A percentile compares a stretch with the other conserved stretches of the same genome.
Conservation (phyloP, 1,140 invertebrate genomes). For the Drosophila repleta region DNA sequence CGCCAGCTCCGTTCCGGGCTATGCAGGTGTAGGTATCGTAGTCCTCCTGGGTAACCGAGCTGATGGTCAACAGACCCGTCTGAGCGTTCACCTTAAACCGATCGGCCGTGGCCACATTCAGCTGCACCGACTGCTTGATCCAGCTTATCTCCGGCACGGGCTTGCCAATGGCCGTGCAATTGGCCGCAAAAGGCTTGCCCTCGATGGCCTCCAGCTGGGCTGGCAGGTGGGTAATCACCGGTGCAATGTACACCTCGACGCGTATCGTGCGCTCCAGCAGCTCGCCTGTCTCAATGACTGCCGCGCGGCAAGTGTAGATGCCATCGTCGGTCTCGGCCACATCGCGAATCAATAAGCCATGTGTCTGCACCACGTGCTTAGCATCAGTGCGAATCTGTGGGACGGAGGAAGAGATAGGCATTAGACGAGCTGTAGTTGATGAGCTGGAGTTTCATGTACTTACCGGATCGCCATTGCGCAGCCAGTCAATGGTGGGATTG, state of each 20-base stretch:
- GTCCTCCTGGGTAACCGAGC: slow-evolving; percentile 90
- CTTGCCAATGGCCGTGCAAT: slow-evolving; percentile 92
- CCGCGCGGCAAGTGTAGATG: slow-evolving; percentile 92
- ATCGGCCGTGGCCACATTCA: slow-evolving; percentile 88
- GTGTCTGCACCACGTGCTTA: slow-evolving; percentile 89
- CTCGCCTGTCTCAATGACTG: slow-evolving; percentile 91
- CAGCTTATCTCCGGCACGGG: slow-evolving; percentile 92
- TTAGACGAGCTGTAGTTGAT: background rate
- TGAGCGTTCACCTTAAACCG: slow-evolving; percentile 90
- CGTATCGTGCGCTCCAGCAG: slow-evolving; percentile 89
- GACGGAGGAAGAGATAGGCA: background rate
- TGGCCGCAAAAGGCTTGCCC: slow-evolving; percentile 89
- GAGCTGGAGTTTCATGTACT: slow-evolving; percentile 31
- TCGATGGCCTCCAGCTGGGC: slow-evolving; percentile 89
- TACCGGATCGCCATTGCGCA: slow-evolving; percentile 89
- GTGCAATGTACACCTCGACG: slow-evolving; percentile 92
- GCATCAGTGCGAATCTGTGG: slow-evolving; percentile 86
- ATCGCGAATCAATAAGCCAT: slow-evolving; percentile 91
- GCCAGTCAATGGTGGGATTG: slow-evolving; percentile 92
- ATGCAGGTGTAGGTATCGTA: slow-evolving; percentile 92
- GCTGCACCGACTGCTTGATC: slow-evolving; percentile 88
- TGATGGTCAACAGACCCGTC: slow-evolving; percentile 89
- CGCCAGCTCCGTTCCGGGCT: slow-evolving; percentile 92
- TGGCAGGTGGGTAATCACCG: slow-evolving; percentile 87
- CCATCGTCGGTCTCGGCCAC: slow-evolving; percentile 93